A percentile compares a stretch with the other conserved stretches of the same genome.
These are phyloP conservation scores for Byasa hedistus DNA, from an alignment of 2,888 invertebrate species.

Conservation along the genomic window DNA sequence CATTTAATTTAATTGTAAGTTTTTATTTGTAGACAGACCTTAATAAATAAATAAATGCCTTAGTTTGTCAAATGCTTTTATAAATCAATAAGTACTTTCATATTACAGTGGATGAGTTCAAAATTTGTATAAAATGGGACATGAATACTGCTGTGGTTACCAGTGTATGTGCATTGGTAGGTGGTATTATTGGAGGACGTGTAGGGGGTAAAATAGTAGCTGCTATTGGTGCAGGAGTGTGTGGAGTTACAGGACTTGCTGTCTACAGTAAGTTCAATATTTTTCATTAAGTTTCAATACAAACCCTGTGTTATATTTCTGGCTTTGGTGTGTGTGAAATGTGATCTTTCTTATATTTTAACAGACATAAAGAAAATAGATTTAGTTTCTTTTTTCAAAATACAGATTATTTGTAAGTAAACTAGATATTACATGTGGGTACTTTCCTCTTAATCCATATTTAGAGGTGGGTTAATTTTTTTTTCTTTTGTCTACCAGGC, in stretches of 20 bases:
- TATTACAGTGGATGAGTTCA: constrained; percentile 54
- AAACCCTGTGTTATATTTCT: too few relatives aligned
- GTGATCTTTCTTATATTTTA: too few relatives aligned
- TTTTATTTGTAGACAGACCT: too few relatives aligned
- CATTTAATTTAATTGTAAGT: too few relatives aligned
- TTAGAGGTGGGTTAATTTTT: too few relatives aligned
- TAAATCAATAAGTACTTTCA: background rate
- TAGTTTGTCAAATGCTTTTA: background rate
- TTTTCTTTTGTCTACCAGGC: too few relatives aligned
- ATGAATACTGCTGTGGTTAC: constrained; percentile 50
- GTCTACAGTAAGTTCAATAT: constrained; percentile 49
- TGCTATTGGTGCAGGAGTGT: constrained; percentile 59
- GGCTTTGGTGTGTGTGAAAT: too few relatives aligned
- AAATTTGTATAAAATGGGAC: constrained; percentile 63
- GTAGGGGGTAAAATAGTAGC: constrained; percentile 61
- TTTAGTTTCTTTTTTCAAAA: too few relatives aligned
- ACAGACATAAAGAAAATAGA: too few relatives aligned
- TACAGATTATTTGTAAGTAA: too few relatives aligned
- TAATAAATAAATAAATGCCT: too few relatives aligned
- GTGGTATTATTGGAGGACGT: constrained; percentile 58
- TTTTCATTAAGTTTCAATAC: too few relatives aligned
- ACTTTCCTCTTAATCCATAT: background rate
- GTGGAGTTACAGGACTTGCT: constrained; percentile 55
- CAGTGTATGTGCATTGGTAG: constrained; percentile 53
- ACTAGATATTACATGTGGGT: background rate